Conservation (phyloP, 2,797 vertebrate species). For the Notoglanidium macrostoma region DNA sequence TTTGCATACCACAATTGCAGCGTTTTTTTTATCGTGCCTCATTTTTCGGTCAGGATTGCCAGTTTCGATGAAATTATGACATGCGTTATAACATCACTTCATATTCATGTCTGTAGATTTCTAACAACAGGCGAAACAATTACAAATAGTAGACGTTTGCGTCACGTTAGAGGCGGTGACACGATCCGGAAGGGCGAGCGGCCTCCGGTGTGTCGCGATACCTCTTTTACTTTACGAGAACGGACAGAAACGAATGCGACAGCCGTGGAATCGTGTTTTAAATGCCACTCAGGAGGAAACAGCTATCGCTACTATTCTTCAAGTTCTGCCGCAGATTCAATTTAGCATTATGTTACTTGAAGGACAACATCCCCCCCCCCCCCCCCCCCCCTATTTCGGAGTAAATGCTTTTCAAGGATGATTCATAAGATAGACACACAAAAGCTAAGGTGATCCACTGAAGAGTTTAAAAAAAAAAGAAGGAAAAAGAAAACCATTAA, state of each 20-base stretch:
- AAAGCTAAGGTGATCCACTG: not conserved
- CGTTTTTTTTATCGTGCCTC: too few species aligned
- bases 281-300: not conserved
- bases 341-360: slow-evolving; percentile 13
- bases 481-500: not conserved
- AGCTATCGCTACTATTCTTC: slow-evolving; percentile 5
- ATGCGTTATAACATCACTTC: too few species aligned
- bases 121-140: not conserved
- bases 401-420: slow-evolving; percentile 21
- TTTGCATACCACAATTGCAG: too few species aligned
- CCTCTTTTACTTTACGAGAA: not conserved
- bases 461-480: not conserved
- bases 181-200: not conserved
- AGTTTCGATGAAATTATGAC: too few species aligned
- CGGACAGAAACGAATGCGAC: not conserved
- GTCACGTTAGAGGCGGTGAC: not conserved
- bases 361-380: not conserved
- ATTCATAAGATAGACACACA: slow-evolving; percentile 2
- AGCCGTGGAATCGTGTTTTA: not conserved
- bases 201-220: not conserved
- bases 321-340: slow-evolving; percentile 6
- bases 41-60: too few species aligned
- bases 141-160: not conserved
- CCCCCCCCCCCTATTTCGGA: not conserved
- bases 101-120: too few species aligned